Conservation (phyloP, 2,113 vertebrate genomes). For the Syrmaticus mikado region DNA sequence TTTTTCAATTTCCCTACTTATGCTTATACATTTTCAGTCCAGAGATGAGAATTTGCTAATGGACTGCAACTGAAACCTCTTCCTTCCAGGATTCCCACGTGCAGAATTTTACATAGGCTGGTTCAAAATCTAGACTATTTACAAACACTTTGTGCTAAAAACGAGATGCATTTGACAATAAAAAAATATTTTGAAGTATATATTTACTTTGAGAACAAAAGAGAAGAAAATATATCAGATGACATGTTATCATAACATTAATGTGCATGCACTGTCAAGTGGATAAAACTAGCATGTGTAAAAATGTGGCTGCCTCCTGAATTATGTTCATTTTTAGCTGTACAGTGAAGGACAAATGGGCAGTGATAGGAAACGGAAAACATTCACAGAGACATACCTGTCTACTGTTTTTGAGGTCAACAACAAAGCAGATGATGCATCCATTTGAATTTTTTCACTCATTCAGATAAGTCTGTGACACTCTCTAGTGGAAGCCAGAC, state of each 20-base stretch:
- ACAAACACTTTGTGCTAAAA: slow-evolving; percentile 13
- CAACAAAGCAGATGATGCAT: background rate
- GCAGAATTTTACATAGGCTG: slow-evolving; percentile 44
- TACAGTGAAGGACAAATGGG: background rate
- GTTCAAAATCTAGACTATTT: slow-evolving; percentile 47
- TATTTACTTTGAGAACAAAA: background rate
- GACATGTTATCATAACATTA: background rate
- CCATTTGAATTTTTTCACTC: background rate
- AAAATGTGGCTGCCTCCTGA: background rate
- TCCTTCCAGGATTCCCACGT: slow-evolving; percentile 66
- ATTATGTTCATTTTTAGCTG: background rate
- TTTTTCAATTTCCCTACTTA: slow-evolving; percentile 77
- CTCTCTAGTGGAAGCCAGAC: slow-evolving; percentile 49
- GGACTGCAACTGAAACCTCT: slow-evolving; percentile 53
- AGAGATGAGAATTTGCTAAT: slow-evolving; percentile 53
- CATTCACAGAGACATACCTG: background rate
- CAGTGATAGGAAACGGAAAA: background rate
- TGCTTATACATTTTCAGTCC: slow-evolving; percentile 69
- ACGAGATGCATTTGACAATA: background rate
- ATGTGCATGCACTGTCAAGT: background rate
- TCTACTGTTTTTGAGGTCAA: background rate
- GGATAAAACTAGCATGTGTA: background rate
- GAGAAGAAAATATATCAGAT: background rate
- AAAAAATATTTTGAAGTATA: slow-evolving; percentile 19
- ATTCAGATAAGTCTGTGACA: slow-evolving; percentile 18